A percentile compares a stretch with the other conserved stretches of the same genome.
These are phyloP conservation scores for Heteromormyrus szaboi DNA, from an alignment of 2,797 vertebrate genomes.

Conservation along the genomic window DNA sequence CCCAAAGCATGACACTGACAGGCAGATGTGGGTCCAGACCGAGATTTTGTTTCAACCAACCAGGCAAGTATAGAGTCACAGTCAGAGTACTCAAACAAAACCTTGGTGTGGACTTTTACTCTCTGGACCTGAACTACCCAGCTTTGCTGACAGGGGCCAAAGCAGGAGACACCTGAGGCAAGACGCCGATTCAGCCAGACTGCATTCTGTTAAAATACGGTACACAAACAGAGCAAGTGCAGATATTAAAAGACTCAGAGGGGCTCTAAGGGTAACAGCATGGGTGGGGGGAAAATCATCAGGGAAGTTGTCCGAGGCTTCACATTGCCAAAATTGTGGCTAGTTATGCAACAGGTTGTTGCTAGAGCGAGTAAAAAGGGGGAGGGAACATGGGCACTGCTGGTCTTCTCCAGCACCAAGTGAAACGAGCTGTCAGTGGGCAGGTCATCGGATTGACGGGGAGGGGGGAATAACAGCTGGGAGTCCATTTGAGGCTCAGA, in stretches of 20 bases:
- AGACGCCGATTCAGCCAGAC: neutral
- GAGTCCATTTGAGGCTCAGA: neutral
- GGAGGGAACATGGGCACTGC: slow-evolving; percentile 27
- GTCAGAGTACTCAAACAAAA: neutral
- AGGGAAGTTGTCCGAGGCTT: neutral
- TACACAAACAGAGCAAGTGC: neutral
- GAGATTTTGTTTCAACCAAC: neutral
- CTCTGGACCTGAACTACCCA: neutral
- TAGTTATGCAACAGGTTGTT: slow-evolving; percentile 56
- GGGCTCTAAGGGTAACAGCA: neutral
- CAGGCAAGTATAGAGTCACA: neutral
- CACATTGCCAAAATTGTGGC: slow-evolving; percentile 8
- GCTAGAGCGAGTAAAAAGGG: slow-evolving; percentile 42
- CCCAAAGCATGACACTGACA: neutral
- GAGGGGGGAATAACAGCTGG: neutral
- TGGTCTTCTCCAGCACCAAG: slow-evolving; percentile 34
- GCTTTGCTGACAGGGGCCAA: neutral
- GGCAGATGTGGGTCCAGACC: neutral
- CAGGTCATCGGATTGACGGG: neutral
- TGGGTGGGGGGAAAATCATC: neutral
- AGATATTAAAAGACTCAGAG: neutral
- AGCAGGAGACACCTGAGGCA: neutral
- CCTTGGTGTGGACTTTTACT: neutral
- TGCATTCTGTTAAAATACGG: neutral
- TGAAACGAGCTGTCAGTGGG: neutral